phyloP scores from a whole-genome alignment of 2,113 vertebrate genomes.

The Forbesichthys agassizii region DNA sequence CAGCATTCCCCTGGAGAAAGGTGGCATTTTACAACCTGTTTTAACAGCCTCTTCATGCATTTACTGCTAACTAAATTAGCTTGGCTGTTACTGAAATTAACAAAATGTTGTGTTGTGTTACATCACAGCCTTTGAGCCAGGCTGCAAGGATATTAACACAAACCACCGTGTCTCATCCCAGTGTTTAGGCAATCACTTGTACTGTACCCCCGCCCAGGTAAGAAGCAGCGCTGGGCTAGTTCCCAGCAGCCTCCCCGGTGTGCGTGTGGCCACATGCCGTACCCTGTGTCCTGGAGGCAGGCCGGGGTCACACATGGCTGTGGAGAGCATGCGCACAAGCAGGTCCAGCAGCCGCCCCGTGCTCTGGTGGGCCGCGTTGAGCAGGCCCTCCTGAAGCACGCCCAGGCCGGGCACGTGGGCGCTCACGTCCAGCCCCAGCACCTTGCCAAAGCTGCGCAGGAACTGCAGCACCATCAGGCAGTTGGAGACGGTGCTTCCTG shows the following conservation, averaged over 20 bases:
- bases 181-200: too few relatives aligned
- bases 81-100: too few relatives aligned
- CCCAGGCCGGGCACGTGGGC: constrained; percentile 81
- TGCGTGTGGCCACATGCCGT: constrained; percentile 44
- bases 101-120: too few relatives aligned
- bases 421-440: constrained; percentile 85
- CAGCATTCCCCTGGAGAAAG: background rate
- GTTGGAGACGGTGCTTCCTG: constrained; percentile 86
- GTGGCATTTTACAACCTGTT: background rate
- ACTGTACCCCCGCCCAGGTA: too few relatives aligned
- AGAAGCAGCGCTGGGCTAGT: too few relatives aligned
- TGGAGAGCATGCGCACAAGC: constrained; percentile 88
- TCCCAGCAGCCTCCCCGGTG: too few relatives aligned
- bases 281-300: constrained; percentile 90
- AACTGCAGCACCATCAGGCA: constrained; percentile 96
- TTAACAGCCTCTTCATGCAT: too few relatives aligned
- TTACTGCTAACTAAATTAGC: too few relatives aligned
- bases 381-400: constrained; percentile 88
- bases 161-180: too few relatives aligned
- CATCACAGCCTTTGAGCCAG: too few relatives aligned
- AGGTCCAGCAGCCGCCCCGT: constrained; percentile 88
- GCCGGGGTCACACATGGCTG: constrained; percentile 90
- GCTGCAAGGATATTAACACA: too few relatives aligned
- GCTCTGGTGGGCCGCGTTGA: constrained; percentile 84
- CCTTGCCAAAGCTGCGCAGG: constrained; percentile 91